These are phyloP conservation scores for Anolis apletophallus DNA, from an alignment of 2,797 vertebrate species.

Conservation along the genomic window DNA sequence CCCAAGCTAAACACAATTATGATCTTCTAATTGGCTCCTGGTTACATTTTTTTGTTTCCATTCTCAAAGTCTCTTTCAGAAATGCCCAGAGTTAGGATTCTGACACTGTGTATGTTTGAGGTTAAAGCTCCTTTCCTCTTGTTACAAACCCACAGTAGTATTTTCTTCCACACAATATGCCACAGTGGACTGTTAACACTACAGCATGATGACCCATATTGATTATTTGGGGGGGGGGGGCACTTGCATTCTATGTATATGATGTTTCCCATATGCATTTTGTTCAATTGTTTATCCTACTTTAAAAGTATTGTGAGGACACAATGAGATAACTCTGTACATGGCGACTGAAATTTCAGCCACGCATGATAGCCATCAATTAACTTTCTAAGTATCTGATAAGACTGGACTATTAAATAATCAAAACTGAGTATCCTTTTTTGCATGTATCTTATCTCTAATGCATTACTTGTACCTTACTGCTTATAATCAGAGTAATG, in stretches of 20 bases:
- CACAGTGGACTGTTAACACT: background rate
- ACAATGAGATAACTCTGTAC: background rate
- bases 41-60: background rate
- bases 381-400: background rate
- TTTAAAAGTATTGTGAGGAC: background rate
- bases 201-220: background rate
- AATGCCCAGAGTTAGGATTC: background rate
- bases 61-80: background rate
- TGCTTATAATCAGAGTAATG: background rate
- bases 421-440: background rate
- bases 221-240: background rate
- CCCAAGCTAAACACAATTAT: background rate
- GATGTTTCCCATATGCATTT: background rate
- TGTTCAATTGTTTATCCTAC: background rate
- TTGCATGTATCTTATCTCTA: background rate
- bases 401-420: background rate
- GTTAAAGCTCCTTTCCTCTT: background rate
- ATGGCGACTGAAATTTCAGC: background rate
- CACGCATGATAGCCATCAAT: background rate
- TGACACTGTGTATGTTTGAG: background rate
- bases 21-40: background rate
- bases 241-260: background rate
- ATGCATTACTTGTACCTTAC: slow-evolving; percentile 8
- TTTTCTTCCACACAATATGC: background rate
- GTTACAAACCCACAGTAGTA: background rate